Evolutionary conservation across 2,888 invertebrate species (phyloP).

Genomic region (Endotricha flammealis): DNA sequence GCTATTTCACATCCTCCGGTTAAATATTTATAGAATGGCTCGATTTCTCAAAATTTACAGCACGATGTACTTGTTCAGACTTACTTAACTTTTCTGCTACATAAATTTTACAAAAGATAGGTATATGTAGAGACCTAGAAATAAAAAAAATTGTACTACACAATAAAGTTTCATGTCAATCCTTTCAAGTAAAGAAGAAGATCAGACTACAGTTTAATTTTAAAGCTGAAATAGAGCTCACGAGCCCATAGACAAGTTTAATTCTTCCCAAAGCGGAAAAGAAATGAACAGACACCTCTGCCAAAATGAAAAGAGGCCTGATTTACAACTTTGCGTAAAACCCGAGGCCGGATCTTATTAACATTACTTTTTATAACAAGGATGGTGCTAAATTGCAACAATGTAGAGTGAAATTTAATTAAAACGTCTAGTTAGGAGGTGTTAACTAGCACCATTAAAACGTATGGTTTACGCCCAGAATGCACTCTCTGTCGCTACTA

Average conservation of each 20-base stretch:
- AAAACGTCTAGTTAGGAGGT: constrained; percentile 63
- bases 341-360: constrained; percentile 66
- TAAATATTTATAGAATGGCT: no score
- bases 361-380: constrained; percentile 74
- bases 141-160: no score
- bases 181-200: no score
- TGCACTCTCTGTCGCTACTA: constrained; percentile 24
- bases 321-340: constrained; percentile 67
- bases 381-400: constrained; percentile 68
- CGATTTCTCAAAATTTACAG: no score
- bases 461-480: constrained; percentile 36
- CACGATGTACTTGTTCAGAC: no score
- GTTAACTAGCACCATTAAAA: constrained; percentile 63
- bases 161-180: no score
- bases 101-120: no score
- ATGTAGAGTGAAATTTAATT: constrained; percentile 71
- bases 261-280: constrained; percentile 57
- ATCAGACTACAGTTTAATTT: constrained; percentile 34
- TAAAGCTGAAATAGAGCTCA: constrained; percentile 36
- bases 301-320: constrained; percentile 69
- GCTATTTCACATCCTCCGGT: no score
- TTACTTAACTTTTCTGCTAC: no score
- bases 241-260: constrained; percentile 64
- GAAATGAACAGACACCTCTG: constrained; percentile 69
- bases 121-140: no score